Conservation (phyloP, 2,797 vertebrate species). For the Leuciscus waleckii region DNA sequence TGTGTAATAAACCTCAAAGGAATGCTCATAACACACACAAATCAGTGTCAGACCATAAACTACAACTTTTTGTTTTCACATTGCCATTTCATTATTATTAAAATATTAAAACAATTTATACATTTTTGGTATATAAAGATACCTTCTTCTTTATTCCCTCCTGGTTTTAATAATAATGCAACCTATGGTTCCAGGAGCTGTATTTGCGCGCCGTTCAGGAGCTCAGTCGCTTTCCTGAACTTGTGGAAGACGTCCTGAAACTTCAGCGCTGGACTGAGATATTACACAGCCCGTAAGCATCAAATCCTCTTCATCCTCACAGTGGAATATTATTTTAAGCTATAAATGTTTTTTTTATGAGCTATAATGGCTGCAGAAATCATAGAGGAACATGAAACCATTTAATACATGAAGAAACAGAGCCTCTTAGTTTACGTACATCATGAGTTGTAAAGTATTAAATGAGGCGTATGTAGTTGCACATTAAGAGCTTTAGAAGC, state of each 20-base stretch:
- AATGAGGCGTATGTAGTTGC: constrained; percentile 29
- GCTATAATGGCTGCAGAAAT: constrained; percentile 14
- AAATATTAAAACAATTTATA: not conserved
- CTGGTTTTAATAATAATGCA: constrained; percentile 24
- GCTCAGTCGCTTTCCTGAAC: constrained; percentile 85
- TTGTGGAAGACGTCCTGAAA: constrained; percentile 90
- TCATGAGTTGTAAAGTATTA: constrained; percentile 27
- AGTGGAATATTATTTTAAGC: not conserved
- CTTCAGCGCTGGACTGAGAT: constrained; percentile 93
- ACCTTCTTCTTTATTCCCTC: constrained; percentile 9
- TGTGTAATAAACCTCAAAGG: not conserved
- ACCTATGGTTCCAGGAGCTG: constrained; percentile 79
- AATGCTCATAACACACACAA: not conserved
- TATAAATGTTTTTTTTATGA: constrained; percentile 17
- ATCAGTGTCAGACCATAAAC: not conserved
- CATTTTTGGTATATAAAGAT: not conserved
- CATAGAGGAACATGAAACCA: constrained; percentile 10
- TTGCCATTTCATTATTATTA: not conserved
- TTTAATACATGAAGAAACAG: constrained; percentile 26
- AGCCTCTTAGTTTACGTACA: constrained; percentile 7
- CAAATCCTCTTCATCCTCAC: not conserved
- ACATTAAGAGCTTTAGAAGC: constrained; percentile 41
- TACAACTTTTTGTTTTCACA: not conserved
- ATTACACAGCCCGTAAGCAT: constrained; percentile 88
- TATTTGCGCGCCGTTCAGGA: constrained; percentile 91